Evolutionary conservation across 2,797 vertebrate species (phyloP).

Genomic region (Cryptoprocta ferox): DNA sequence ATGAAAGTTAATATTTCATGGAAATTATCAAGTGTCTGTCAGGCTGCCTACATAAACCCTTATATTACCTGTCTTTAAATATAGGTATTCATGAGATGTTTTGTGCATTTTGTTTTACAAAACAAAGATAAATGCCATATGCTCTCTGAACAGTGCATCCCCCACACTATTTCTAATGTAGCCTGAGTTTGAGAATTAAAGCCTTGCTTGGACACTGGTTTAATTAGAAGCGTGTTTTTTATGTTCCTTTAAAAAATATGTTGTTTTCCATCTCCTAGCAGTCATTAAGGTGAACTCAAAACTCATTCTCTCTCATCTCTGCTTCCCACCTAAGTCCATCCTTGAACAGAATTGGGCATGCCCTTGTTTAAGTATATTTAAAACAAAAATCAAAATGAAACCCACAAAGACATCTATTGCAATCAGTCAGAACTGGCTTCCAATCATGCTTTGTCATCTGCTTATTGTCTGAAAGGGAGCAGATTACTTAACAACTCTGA

Average conservation of each 20-base stretch:
- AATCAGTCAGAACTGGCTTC: background rate
- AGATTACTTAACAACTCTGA: background rate
- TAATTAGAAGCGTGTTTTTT: background rate
- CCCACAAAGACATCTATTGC: background rate
- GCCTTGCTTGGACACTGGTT: background rate
- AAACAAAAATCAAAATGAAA: background rate
- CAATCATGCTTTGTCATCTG: background rate
- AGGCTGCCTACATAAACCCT: background rate
- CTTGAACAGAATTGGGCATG: background rate
- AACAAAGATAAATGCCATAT: background rate
- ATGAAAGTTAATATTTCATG: background rate
- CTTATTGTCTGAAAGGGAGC: background rate
- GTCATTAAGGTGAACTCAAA: background rate
- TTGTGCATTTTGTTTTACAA: background rate
- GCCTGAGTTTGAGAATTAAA: background rate
- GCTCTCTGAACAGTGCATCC: background rate
- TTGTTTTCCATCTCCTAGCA: background rate
- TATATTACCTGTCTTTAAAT: background rate
- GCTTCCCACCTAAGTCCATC: background rate
- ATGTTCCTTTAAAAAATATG: background rate
- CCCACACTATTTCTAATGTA: background rate
- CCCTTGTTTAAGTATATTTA: background rate
- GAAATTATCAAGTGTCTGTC: background rate
- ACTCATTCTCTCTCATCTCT: background rate
- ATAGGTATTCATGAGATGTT: background rate